phyloP scores from a whole-genome alignment of 35 echinoderm and acorn worm species.

The Apostichopus californicus region DNA sequence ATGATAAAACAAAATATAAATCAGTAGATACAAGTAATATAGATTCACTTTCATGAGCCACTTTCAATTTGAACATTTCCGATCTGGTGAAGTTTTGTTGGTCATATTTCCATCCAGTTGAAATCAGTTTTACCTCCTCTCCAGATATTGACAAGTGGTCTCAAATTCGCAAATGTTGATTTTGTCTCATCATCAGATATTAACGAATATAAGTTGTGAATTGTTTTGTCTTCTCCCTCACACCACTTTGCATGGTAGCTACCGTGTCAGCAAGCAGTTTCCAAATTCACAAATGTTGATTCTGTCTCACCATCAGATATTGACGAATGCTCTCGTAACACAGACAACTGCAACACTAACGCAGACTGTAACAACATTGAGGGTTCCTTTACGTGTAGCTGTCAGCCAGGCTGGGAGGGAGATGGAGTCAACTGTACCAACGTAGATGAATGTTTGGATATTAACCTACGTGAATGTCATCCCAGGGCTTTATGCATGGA shows the following conservation, averaged over 20 bases:
- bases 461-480: constrained; percentile 34
- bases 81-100: too few relatives aligned
- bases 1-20: background rate
- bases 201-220: too few relatives aligned
- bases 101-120: too few relatives aligned
- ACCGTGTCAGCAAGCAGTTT: too few relatives aligned
- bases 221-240: too few relatives aligned
- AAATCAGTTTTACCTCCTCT: too few relatives aligned
- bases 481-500: constrained; percentile 71
- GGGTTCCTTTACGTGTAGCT: constrained; percentile 27
- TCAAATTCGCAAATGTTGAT: too few relatives aligned
- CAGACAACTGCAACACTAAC: constrained; percentile 58
- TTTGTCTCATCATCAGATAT: too few relatives aligned
- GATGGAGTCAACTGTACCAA: constrained; percentile 60
- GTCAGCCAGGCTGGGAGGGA: constrained; percentile 50
- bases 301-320: constrained; percentile 63
- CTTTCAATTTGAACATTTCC: too few relatives aligned
- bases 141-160: too few relatives aligned
- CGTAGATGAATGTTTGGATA: constrained; percentile 71
- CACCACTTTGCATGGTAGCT: too few relatives aligned
- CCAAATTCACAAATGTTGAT: too few relatives aligned
- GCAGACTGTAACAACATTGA: constrained; percentile 62
- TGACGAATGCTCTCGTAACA: constrained; percentile 66
- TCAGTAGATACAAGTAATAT: background rate
- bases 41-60: background rate